Conservation (phyloP, 1,140 invertebrate genomes). For the Ips nitidus region DNA sequence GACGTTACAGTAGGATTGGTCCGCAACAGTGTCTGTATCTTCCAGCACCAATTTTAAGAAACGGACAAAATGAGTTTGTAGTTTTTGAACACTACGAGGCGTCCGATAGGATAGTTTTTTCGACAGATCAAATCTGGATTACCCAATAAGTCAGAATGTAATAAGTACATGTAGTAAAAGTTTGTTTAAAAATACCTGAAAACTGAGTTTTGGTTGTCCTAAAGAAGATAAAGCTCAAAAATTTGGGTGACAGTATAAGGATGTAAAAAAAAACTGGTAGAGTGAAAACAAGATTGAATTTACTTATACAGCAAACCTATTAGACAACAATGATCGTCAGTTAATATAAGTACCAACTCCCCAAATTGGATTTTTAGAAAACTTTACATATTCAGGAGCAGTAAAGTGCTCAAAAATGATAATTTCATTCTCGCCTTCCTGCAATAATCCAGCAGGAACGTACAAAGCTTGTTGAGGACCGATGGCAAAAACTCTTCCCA, state of each 20-base stretch:
- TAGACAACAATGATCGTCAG: not conserved
- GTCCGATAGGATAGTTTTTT: constrained; percentile 33
- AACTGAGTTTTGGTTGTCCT: no score
- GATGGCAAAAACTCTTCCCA: constrained; percentile 60
- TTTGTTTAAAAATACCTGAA: no score
- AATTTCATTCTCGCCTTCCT: constrained; percentile 55
- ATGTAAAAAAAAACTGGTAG: no score
- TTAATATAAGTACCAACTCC: constrained; percentile 46
- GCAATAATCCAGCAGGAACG: constrained; percentile 59
- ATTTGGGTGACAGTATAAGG: no score
- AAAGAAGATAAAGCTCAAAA: no score
- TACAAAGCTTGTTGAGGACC: constrained; percentile 64
- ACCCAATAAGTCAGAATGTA: not conserved
- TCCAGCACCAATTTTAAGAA: constrained; percentile 58
- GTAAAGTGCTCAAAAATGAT: constrained; percentile 51
- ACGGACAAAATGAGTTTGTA: constrained; percentile 55
- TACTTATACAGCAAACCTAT: no score
- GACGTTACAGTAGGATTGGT: constrained; percentile 59
- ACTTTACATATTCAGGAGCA: constrained; percentile 37
- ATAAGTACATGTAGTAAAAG: no score
- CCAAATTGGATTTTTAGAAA: constrained; percentile 40
- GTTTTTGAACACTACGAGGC: constrained; percentile 51
- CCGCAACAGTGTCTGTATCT: constrained; percentile 63
- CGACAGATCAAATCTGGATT: constrained; percentile 37
- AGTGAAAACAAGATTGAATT: no score